A percentile compares a stretch with the other conserved stretches of the same genome.
phyloP scores from a whole-genome alignment of 1,140 invertebrate genomes.

The Meloidogyne hapla region DNA sequence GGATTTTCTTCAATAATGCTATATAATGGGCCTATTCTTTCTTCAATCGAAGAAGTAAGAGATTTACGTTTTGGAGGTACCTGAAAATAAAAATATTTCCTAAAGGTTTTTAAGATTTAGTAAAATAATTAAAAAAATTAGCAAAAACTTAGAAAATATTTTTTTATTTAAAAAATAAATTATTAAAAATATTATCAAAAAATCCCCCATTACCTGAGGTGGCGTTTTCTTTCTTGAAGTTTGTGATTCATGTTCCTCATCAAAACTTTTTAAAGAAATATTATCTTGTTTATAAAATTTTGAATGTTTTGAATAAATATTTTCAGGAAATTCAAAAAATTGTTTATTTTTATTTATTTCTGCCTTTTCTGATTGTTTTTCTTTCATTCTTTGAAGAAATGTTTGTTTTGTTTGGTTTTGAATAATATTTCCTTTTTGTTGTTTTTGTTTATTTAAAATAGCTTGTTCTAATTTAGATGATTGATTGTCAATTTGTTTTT shows the following conservation, averaged over 20 bases:
- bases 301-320: neutral
- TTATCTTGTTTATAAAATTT: neutral
- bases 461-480: conserved; percentile 19
- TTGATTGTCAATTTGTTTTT: neutral
- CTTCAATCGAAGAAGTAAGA: neutral
- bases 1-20: conserved; percentile 3
- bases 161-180: too few relatives aligned
- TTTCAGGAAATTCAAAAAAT: neutral
- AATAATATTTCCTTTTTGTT: neutral
- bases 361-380: neutral
- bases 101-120: too few relatives aligned
- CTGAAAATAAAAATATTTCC: neutral
- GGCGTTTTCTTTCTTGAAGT: conserved; percentile 2
- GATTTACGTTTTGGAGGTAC: conserved; percentile 1
- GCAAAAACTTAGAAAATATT: too few relatives aligned
- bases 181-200: too few relatives aligned
- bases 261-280: neutral
- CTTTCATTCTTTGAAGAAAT: conserved; percentile 15
- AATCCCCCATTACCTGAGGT: neutral
- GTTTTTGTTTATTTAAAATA: conserved; percentile 1
- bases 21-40: conserved; percentile 3
- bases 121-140: too few relatives aligned
- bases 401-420: neutral
- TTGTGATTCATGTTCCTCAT: neutral
- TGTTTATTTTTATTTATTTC: neutral